A percentile compares a stretch with the other conserved stretches of the same genome.
phyloP scores from a whole-genome alignment of 2,113 vertebrate genomes.

The Felis chaus region DNA sequence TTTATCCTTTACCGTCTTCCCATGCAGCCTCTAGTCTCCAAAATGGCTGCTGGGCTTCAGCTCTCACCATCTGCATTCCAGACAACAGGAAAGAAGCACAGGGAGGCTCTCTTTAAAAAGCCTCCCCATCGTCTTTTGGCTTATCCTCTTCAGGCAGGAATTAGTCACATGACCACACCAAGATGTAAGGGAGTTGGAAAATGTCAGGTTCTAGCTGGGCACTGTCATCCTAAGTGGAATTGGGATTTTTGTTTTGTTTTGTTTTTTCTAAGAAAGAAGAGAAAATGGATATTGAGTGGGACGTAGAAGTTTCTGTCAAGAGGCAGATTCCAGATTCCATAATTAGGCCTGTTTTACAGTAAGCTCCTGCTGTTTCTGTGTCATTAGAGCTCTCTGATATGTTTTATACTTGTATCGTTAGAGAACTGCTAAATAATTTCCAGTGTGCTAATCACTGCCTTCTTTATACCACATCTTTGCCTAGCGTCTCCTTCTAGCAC shows the following conservation, averaged over 20 bases:
- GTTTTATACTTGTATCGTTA: background rate
- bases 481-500: background rate
- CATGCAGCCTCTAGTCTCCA: background rate
- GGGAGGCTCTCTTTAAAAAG: background rate
- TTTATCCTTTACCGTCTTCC: background rate
- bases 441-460: background rate
- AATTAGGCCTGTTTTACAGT: background rate
- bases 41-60: background rate
- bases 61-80: background rate
- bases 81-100: background rate
- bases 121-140: background rate
- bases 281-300: background rate
- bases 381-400: background rate
- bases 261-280: background rate
- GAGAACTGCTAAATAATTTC: background rate
- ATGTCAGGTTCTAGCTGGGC: background rate
- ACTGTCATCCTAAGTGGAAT: background rate
- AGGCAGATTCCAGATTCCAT: background rate
- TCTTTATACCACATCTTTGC: background rate
- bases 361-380: background rate
- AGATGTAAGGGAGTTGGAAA: background rate
- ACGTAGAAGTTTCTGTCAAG: background rate
- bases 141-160: background rate
- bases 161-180: background rate
- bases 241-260: background rate